Conservation (phyloP, 2,888 invertebrate genomes). For the Drosophila demipolita region DNA sequence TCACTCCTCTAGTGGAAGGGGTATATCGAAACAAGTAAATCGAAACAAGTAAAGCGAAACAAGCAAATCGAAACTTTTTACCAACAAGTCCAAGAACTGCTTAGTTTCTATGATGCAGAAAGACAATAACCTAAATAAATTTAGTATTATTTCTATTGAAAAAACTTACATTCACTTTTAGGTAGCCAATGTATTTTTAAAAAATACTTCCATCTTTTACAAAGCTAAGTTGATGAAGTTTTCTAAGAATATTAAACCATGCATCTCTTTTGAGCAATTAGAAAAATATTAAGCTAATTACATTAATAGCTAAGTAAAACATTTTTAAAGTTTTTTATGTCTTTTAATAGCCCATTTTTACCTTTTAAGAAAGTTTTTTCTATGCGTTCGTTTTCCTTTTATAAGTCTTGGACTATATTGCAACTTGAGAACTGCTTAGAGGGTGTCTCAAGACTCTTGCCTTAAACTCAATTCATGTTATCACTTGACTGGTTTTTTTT, state of each 20-base stretch:
- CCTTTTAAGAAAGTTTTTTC: neutral
- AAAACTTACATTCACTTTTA: no score
- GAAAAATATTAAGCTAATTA: neutral
- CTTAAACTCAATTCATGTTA: slow-evolving; percentile 33
- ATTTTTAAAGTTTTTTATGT: neutral
- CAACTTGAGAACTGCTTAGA: slow-evolving; percentile 9
- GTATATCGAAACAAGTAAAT: neutral
- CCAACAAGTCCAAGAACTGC: neutral
- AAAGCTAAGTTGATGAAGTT: neutral
- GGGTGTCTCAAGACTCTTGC: slow-evolving; percentile 16
- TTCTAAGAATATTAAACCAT: neutral
- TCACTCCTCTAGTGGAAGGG: neutral
- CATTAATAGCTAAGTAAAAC: neutral
- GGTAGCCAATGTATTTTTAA: neutral
- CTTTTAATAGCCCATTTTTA: neutral
- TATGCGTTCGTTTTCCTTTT: no score
- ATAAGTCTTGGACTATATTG: neutral
- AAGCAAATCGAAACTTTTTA: neutral
- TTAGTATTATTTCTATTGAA: neutral
- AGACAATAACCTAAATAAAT: neutral
- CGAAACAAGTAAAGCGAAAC: neutral
- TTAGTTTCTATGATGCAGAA: neutral
- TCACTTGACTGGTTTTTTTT: slow-evolving; percentile 29
- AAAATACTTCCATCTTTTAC: neutral
- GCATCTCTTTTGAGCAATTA: neutral